Conservation (phyloP, 2,797 vertebrate species). For the Poeciliopsis paucimaculata region DNA sequence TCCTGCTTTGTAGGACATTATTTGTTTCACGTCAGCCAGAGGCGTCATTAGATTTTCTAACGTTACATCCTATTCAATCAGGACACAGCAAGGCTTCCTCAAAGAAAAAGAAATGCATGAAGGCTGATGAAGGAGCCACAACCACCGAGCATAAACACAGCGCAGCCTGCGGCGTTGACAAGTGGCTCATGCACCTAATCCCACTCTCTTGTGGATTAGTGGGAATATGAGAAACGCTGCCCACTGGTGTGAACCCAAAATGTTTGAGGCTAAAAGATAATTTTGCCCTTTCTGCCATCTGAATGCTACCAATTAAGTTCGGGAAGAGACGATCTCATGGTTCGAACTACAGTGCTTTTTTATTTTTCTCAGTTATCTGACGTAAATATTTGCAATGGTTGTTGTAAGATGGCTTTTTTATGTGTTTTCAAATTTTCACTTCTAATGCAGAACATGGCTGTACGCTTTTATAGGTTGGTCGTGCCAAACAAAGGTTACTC, state of each 20-base stretch:
- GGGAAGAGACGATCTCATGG: not conserved
- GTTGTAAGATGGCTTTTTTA: not conserved
- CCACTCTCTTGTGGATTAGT: constrained; percentile 67
- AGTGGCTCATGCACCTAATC: constrained; percentile 69
- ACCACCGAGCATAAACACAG: constrained; percentile 34
- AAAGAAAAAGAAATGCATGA: constrained; percentile 14
- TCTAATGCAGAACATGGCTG: constrained; percentile 4
- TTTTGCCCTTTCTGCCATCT: constrained; percentile 36
- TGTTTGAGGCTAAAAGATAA: constrained; percentile 50
- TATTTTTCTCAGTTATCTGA: not conserved
- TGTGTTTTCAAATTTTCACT: not conserved
- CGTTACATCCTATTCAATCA: constrained; percentile 17
- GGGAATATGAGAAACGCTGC: constrained; percentile 59
- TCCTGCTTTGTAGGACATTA: constrained; percentile 13
- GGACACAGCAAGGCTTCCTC: constrained; percentile 15
- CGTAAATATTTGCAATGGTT: not conserved
- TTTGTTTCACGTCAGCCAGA: constrained; percentile 21
- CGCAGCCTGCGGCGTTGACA: constrained; percentile 46
- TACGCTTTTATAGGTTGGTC: constrained; percentile 85
- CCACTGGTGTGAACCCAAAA: constrained; percentile 49
- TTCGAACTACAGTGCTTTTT: not conserved
- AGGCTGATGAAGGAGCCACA: constrained; percentile 35
- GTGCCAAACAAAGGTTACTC: constrained; percentile 99
- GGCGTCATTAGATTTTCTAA: constrained; percentile 37
- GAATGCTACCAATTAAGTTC: constrained; percentile 56